Percentiles rank a stretch among this genome's conserved stretches.
phyloP scores from a whole-genome alignment of 1,140 invertebrate species.

The Araneus ventricosus region DNA sequence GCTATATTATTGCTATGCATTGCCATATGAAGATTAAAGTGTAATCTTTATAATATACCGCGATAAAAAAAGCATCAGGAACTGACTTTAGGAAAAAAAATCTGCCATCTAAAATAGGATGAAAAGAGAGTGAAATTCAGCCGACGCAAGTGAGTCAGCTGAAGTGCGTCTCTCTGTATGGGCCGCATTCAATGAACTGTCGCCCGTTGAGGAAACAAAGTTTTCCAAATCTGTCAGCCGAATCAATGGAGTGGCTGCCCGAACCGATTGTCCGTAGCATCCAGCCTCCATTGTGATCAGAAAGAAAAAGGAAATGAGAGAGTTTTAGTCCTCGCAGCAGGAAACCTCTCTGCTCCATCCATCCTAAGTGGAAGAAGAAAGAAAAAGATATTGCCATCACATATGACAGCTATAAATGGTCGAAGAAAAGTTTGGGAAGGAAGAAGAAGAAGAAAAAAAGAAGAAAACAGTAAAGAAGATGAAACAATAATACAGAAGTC shows the following conservation, averaged over 20 bases:
- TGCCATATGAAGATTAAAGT: no score
- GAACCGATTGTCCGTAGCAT: conserved; percentile 50
- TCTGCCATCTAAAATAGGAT: neutral
- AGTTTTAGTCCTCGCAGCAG: conserved; percentile 36
- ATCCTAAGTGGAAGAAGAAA: conserved; percentile 39
- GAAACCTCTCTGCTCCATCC: conserved; percentile 21
- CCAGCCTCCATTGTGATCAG: neutral
- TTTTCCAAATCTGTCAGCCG: conserved; percentile 44
- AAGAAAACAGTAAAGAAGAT: conserved; percentile 41
- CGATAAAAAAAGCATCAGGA: no score
- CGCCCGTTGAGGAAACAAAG: conserved; percentile 48
- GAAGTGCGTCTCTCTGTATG: conserved; percentile 15
- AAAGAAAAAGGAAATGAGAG: conserved; percentile 25
- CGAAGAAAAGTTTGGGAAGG: conserved; percentile 27
- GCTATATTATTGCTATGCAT: no score
- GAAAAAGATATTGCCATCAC: conserved; percentile 65
- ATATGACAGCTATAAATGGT: conserved; percentile 71
- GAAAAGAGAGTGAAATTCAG: conserved; percentile 1
- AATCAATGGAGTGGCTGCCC: conserved; percentile 38
- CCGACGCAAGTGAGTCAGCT: neutral
- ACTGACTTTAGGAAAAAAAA: neutral
- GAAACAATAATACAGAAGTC: conserved; percentile 72
- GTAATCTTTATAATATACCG: no score
- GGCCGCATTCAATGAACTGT: conserved; percentile 49
- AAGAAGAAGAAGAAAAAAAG: neutral